Evolutionary conservation across 2,113 vertebrate species (phyloP).

Genomic region (Beaufortia kweichowensis): DNA sequence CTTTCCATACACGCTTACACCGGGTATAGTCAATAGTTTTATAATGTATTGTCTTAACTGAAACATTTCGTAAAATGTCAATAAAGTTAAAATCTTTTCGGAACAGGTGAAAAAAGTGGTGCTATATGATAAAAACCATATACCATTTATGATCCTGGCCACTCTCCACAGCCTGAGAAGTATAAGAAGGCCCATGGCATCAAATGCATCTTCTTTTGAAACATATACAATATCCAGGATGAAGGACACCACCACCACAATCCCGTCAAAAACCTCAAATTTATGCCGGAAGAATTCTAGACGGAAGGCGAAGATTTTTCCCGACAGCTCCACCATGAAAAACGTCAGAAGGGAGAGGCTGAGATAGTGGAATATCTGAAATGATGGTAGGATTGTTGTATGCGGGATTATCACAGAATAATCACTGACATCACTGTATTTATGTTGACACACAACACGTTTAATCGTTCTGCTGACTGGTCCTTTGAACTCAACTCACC

Average conservation of each 20-base stretch:
- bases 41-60: no score
- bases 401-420: background rate
- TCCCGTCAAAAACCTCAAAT: slow-evolving; percentile 90
- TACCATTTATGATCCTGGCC: slow-evolving; percentile 93
- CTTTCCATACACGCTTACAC: no score
- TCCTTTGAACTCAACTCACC: slow-evolving; percentile 68
- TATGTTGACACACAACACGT: background rate
- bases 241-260: slow-evolving; percentile 88
- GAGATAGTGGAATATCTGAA: slow-evolving; percentile 89
- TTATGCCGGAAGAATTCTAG: slow-evolving; percentile 93
- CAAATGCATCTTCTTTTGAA: slow-evolving; percentile 82
- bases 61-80: no score
- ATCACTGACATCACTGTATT: background rate
- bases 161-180: slow-evolving; percentile 94
- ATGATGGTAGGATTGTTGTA: background rate
- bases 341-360: slow-evolving; percentile 86
- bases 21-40: no score
- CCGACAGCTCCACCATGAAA: slow-evolving; percentile 87
- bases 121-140: no score
- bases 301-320: slow-evolving; percentile 85
- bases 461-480: background rate
- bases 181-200: slow-evolving; percentile 87
- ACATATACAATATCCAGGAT: slow-evolving; percentile 83
- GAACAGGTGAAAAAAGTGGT: no score
- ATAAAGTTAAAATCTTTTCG: no score